Evolutionary conservation across 2,113 vertebrate genomes (phyloP), one percentile per base, ranked within the genome.

Genomic region (Trematomus loennbergii): DNA sequence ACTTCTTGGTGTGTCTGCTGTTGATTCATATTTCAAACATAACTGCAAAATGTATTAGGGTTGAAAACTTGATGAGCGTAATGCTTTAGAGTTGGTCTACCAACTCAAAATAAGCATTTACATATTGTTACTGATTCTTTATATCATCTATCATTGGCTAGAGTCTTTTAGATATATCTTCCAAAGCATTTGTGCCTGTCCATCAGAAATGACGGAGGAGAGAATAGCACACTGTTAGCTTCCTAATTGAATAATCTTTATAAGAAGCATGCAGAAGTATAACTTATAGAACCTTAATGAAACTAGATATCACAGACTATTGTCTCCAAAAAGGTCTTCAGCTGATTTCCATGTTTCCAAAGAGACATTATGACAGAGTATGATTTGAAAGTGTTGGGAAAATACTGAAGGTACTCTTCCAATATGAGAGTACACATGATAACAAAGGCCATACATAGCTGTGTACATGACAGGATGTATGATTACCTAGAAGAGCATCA

Each of bases 91-190:
- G 5, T 61, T 61, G 43, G 52, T 94, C 90, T 95, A 65, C 86
- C 91, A 75, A 88, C 22, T 94, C 94, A 94, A 96, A 96, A 95
- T 96, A 93, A 93, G 95, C 60, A 79, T 66, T 62, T 52, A 59
- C 48, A 73, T 13, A 50, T 36, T 60, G 71, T 69, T 72, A 49
- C 36, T 43, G 7, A 25, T 66, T 52, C 8, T 52, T 20, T 66
- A 46, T 45, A 48, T 18, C 18, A 78, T 52, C 52, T 64, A 40
- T 79, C 49, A 54, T 3, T 49, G 25, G 67, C n/a, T n/a, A n/a
- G n/a, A n/a, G n/a, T n/a, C n/a, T n/a, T n/a, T n/a, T n/a, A n/a
- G n/a, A n/a, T n/a, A n/a, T n/a, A n/a, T n/a, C n/a, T n/a, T n/a
- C n/a, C n/a, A n/a, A n/a, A n/a, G n/a, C n/a, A n/a, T n/a, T n/a